Evolutionary conservation across 2,797 vertebrate genomes (phyloP).

Genomic region (Echeneis naucrates): DNA sequence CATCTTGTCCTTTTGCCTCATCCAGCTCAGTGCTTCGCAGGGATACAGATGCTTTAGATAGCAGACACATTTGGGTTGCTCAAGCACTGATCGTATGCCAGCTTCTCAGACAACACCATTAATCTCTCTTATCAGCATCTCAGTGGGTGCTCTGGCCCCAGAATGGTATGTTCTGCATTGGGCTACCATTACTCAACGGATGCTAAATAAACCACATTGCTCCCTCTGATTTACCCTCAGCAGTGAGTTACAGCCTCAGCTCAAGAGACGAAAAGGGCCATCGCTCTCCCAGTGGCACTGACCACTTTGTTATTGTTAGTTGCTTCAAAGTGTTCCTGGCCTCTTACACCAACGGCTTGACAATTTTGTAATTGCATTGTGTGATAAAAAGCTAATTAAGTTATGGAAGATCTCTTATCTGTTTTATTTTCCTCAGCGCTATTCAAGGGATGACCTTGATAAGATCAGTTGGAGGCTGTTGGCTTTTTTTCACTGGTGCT

Average conservation of each 20-base stretch:
- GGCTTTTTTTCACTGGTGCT: conserved; percentile 64
- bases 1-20: conserved; percentile 83
- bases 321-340: conserved; percentile 77
- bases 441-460: conserved; percentile 83
- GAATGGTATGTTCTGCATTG: conserved; percentile 81
- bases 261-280: conserved; percentile 67
- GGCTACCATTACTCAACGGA: conserved; percentile 80
- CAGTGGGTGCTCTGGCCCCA: conserved; percentile 79
- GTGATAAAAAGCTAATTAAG: conserved; percentile 90
- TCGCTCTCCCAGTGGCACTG: conserved; percentile 72
- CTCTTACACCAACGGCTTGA: conserved; percentile 80
- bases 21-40: conserved; percentile 77
- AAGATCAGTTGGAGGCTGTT: conserved; percentile 78
- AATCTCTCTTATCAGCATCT: conserved; percentile 89
- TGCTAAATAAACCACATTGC: conserved; percentile 79
- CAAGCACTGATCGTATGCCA: conserved; percentile 84
- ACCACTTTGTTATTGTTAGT: conserved; percentile 82
- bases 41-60: conserved; percentile 87
- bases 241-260: conserved; percentile 69
- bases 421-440: conserved; percentile 78
- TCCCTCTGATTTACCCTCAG: conserved; percentile 75
- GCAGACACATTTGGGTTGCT: conserved; percentile 86
- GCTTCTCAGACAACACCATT: conserved; percentile 87
- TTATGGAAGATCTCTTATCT: conserved; percentile 87
- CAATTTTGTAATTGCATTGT: conserved; percentile 85